Evolutionary conservation across 2,113 vertebrate genomes (phyloP), one percentile per base, ranked within the genome.

Genomic region (Misgurnus mizolepis): DNA sequence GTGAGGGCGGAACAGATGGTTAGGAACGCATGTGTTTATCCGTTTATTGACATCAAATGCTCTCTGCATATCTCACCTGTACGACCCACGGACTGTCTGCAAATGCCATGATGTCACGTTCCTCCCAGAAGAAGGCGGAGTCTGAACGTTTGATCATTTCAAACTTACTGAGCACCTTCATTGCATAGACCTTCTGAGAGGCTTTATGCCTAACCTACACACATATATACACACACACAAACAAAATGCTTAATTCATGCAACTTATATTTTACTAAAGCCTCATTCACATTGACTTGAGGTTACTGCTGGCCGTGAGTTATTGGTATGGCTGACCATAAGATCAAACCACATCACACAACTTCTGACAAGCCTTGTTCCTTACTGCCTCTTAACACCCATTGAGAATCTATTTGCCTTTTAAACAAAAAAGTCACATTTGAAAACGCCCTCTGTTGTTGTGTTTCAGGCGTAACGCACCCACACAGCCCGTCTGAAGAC

Each of bases 81-180:
- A 99, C 96, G 15, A 99, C 96, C 98, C 98, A 99, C 0, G 98
- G 96, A 83, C 97, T 99, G 89, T 98, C 95, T 71, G 98, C 93
- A 0, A 99, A 99, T 58, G 97, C 97, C 98, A 99, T 99, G 85
- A 99, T 98, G 87, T 99, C 97, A 85, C 97, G 94, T 83, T 99
- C 98, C 89, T 99, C 98, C 98, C 98, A 99, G 92, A 98, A 99
- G 91, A 99, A 99, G 80, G 98, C 98, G 14, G 98, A 99, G 91
- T 99, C 98, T 49, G 98, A 99, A 85, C 98, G 94, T 88, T 99
- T 99, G 89, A 99, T 96, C 98, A 99, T 99, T 93, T 99, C 98
- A 91, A 99, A 98, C 89, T 99, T 99, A 92, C 97, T 99, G 81
- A 99, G 94, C 41, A 99, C 94, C 89, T 99, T 99, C 98, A 99